phyloP scores from a whole-genome alignment of 1,140 invertebrate species.

The Pararge aegeria region DNA sequence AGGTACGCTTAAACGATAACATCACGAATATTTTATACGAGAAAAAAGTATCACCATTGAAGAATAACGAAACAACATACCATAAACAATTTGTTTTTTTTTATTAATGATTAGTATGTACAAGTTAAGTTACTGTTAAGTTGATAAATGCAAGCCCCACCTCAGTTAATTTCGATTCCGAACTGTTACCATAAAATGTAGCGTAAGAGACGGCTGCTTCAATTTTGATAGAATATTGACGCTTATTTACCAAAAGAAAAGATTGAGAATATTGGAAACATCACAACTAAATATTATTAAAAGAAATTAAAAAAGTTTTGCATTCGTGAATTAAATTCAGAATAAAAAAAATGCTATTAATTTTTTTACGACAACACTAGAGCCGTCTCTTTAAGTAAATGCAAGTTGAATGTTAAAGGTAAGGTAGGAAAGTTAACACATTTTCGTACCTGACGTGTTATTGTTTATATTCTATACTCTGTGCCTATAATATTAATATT shows the following conservation, averaged over 20 bases:
- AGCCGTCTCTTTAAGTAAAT: background rate
- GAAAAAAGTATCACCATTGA: constrained; percentile 46
- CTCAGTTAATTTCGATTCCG: constrained; percentile 34
- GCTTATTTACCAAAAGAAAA: background rate
- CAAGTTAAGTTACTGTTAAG: constrained; percentile 58
- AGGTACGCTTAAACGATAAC: constrained; percentile 66
- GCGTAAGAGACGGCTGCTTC: background rate
- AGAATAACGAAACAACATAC: constrained; percentile 37
- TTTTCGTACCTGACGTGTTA: background rate
- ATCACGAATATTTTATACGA: constrained; percentile 46
- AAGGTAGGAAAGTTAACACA: background rate
- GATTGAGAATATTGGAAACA: background rate
- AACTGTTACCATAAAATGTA: constrained; percentile 30
- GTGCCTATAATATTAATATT: no score
- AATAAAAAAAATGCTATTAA: no score
- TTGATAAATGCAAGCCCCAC: constrained; percentile 52
- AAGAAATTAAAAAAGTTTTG: no score
- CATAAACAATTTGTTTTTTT: constrained; percentile 33
- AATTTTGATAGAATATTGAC: background rate
- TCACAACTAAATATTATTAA: background rate
- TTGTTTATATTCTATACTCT: no score
- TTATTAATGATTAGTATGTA: constrained; percentile 34
- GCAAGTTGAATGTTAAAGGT: background rate
- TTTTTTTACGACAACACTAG: no score
- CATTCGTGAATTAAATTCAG: no score